These are phyloP conservation scores for Idaea dimidiata DNA, from an alignment of 2,888 invertebrate genomes.

Conservation along the genomic window DNA sequence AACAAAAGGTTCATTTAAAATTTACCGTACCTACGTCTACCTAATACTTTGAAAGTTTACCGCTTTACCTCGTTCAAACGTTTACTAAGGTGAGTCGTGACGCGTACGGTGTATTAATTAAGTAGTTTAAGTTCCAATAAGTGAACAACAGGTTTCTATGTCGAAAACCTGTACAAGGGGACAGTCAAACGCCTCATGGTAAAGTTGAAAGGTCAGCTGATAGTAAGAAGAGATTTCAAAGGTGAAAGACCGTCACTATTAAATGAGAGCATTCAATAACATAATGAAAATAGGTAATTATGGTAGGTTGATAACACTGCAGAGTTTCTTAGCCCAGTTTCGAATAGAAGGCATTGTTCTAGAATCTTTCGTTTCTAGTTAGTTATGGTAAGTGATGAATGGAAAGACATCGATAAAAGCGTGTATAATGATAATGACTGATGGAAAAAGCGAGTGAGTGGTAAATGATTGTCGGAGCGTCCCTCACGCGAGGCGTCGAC, in stretches of 20 bases:
- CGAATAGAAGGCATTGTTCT: not conserved
- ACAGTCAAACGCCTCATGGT: not conserved
- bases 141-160: not conserved
- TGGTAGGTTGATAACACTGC: not conserved
- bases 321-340: not conserved
- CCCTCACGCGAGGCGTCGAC: constrained; percentile 51
- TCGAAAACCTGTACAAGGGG: not conserved
- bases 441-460: constrained; percentile 39
- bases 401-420: not conserved
- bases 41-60: not conserved
- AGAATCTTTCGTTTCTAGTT: not conserved
- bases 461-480: constrained; percentile 37
- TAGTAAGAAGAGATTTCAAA: not conserved
- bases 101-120: not conserved
- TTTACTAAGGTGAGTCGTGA: not conserved
- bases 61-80: not conserved
- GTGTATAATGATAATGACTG: constrained; percentile 27
- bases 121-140: not conserved
- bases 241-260: not conserved
- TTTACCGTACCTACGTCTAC: not conserved
- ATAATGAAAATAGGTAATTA: not conserved
- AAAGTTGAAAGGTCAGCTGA: not conserved
- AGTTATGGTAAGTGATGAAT: not conserved
- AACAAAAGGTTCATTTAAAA: not conserved
- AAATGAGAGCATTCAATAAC: not conserved